Conservation (phyloP, 1,140 invertebrate species). For the Delia radicum region DNA sequence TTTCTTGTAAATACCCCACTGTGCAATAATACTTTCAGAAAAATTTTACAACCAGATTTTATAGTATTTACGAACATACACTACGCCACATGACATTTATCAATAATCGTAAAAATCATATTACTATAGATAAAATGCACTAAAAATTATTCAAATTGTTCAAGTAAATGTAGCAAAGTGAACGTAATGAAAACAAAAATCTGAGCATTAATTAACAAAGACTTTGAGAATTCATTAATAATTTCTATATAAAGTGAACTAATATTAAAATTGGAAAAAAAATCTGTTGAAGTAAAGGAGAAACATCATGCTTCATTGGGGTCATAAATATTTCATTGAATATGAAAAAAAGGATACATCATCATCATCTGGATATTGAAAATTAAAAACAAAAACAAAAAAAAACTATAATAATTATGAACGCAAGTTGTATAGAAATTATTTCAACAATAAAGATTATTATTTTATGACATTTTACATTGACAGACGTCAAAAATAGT, state of each 20-base stretch:
- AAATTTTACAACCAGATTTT: neutral
- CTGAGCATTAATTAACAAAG: neutral
- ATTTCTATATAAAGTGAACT: neutral
- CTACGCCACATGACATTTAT: neutral
- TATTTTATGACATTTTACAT: neutral
- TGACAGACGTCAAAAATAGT: neutral
- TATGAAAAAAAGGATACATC: neutral
- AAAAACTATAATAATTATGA: neutral
- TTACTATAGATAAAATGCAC: neutral
- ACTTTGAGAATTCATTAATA: neutral
- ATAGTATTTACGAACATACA: neutral
- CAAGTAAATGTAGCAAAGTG: neutral
- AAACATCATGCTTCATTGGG: neutral
- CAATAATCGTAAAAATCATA: neutral
- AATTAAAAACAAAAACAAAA: neutral
- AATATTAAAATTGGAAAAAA: too few relatives aligned
- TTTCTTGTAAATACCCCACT: too few relatives aligned
- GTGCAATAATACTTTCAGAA: too few relatives aligned
- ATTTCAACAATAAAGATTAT: neutral
- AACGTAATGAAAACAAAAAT: neutral
- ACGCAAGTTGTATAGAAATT: neutral
- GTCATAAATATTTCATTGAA: neutral
- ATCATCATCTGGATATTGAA: neutral
- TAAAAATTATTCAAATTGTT: neutral
- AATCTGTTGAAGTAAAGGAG: neutral